These are phyloP conservation scores for Pocillopora meandrina DNA, from an alignment of 92 coral and sea anemone species.

Conservation along the genomic window DNA sequence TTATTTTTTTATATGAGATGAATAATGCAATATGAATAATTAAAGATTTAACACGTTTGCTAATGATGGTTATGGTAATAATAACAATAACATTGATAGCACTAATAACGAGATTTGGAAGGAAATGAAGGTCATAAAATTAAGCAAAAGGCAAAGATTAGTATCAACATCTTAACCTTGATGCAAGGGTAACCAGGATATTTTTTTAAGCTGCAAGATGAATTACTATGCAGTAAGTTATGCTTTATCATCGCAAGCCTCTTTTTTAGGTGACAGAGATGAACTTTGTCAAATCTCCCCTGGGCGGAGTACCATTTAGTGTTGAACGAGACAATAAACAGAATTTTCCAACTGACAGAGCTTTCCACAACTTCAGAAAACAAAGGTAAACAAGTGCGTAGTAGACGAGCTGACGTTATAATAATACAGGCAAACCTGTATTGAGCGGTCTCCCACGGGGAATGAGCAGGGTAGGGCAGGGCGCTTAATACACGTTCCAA, in stretches of 20 bases:
- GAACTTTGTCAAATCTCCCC: slow-evolving; percentile 73
- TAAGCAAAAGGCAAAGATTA: too few species aligned
- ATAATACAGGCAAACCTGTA: not conserved
- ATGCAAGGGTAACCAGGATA: too few species aligned
- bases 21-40: not conserved
- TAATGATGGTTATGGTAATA: too few species aligned
- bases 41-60: too few species aligned
- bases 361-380: slow-evolving; percentile 91
- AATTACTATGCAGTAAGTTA: too few species aligned
- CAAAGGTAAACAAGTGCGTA: slow-evolving; percentile 72
- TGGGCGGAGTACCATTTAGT: slow-evolving; percentile 98
- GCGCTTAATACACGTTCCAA: too few species aligned
- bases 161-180: too few species aligned
- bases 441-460: not conserved
- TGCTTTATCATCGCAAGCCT: not conserved
- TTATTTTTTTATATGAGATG: not conserved
- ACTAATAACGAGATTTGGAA: too few species aligned
- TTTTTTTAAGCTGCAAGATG: too few species aligned
- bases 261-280: slow-evolving; percentile 35
- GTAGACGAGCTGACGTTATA: not conserved
- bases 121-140: too few species aligned
- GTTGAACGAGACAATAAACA: slow-evolving; percentile 92
- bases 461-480: too few species aligned
- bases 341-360: slow-evolving; percentile 89
- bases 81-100: too few species aligned